Conservation (phyloP, 2,888 invertebrate species). For the Apotomis turbidana region DNA sequence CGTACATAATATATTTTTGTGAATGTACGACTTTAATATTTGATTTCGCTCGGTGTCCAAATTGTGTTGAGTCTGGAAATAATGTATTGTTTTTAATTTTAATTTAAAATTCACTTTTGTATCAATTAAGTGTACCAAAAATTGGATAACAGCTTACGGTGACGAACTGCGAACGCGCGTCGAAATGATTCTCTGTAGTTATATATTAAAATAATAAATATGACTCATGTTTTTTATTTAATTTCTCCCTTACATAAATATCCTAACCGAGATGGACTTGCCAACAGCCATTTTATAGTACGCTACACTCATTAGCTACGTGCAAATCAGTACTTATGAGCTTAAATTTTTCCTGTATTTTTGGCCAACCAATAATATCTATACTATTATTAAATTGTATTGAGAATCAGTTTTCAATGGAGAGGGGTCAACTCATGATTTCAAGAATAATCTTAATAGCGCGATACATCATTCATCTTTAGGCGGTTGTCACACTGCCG, state of each 20-base stretch:
- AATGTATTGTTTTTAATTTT: constrained; percentile 45
- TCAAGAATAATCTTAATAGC: too few species aligned
- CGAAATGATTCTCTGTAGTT: constrained; percentile 77
- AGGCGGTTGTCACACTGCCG: too few species aligned
- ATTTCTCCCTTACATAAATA: constrained; percentile 8
- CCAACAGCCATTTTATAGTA: too few species aligned
- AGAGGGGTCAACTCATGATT: too few species aligned
- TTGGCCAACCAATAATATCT: too few species aligned
- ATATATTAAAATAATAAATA: constrained; percentile 78
- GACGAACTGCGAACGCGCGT: constrained; percentile 52
- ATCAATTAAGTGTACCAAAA: constrained; percentile 72
- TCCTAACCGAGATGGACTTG: too few species aligned
- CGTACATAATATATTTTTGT: constrained; percentile 9
- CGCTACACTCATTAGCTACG: too few species aligned
- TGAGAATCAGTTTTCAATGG: too few species aligned
- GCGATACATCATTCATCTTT: too few species aligned
- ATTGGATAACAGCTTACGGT: constrained; percentile 52
- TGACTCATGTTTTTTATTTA: constrained; percentile 52
- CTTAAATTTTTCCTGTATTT: too few species aligned
- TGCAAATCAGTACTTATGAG: too few species aligned
- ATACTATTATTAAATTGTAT: too few species aligned
- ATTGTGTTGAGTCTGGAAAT: constrained; percentile 46
- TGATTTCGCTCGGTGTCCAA: constrained; percentile 54
- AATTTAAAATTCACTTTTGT: constrained; percentile 52
- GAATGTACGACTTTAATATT: constrained; percentile 15